phyloP scores from a whole-genome alignment of 2,888 invertebrate genomes.

The Abrostola tripartita region DNA sequence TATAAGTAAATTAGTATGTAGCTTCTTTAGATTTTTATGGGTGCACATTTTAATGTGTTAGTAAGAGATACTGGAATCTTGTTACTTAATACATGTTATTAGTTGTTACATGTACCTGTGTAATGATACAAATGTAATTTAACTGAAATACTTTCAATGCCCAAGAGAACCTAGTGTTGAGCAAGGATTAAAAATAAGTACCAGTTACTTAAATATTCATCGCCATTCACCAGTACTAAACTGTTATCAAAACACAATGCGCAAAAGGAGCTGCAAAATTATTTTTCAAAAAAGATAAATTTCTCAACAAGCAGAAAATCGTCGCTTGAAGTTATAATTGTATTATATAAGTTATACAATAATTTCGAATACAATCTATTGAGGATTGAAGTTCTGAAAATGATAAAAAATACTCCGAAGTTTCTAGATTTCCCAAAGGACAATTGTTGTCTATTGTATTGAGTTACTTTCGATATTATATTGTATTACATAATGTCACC shows the following conservation, averaged over 20 bases:
- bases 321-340: conserved; percentile 6
- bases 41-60: too few relatives aligned
- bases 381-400: conserved; percentile 27
- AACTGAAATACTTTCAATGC: too few relatives aligned
- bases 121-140: too few relatives aligned
- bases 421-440: conserved; percentile 29
- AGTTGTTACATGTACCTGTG: too few relatives aligned
- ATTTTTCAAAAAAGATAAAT: conserved; percentile 1
- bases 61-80: too few relatives aligned
- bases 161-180: too few relatives aligned
- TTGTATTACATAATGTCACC: too few relatives aligned
- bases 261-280: conserved; percentile 10
- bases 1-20: too few relatives aligned
- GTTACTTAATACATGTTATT: too few relatives aligned
- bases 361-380: conserved; percentile 35
- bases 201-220: not conserved
- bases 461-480: not conserved
- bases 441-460: conserved; percentile 15
- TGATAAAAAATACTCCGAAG: conserved; percentile 23
- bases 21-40: too few relatives aligned
- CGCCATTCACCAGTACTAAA: conserved; percentile 11
- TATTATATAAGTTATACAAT: conserved; percentile 2
- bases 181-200: too few relatives aligned
- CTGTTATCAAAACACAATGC: conserved; percentile 8
- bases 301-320: conserved; percentile 6